Evolutionary conservation across 2,797 vertebrate species (phyloP).

Genomic region (Onychomys torridus): DNA sequence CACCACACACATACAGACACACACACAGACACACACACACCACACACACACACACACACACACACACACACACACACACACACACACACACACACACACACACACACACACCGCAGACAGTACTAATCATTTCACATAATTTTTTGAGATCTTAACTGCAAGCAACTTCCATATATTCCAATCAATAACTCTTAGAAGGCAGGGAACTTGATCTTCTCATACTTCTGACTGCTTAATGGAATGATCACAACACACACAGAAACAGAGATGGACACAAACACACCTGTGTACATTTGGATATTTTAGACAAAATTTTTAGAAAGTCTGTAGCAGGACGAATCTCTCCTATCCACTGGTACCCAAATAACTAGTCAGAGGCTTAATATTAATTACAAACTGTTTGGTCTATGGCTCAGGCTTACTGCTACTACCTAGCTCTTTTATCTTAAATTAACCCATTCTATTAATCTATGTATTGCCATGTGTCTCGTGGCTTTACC

Average conservation of each 20-base stretch:
- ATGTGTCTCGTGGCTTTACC: too few species aligned
- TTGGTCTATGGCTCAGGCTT: too few species aligned
- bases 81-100: too few species aligned
- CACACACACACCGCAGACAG: not conserved
- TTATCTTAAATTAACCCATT: too few species aligned
- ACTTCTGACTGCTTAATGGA: not conserved
- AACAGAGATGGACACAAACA: not conserved
- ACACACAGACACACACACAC: not conserved
- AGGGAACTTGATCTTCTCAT: not conserved
- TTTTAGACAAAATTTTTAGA: constrained; percentile 14
- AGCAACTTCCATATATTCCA: not conserved
- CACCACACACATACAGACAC: too few species aligned
- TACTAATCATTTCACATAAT: constrained; percentile 3
- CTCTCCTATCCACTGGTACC: too few species aligned
- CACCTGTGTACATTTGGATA: not conserved
- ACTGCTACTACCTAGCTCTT: too few species aligned
- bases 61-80: not conserved
- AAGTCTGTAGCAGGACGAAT: not conserved
- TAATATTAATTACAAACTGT: too few species aligned
- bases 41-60: not conserved
- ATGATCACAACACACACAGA: not conserved
- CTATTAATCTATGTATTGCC: too few species aligned
- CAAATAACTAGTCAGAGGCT: too few species aligned
- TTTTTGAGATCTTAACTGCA: constrained; percentile 14
- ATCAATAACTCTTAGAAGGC: not conserved